phyloP scores from a whole-genome alignment of 2,888 invertebrate species.

The Temnothorax unifasciatus region DNA sequence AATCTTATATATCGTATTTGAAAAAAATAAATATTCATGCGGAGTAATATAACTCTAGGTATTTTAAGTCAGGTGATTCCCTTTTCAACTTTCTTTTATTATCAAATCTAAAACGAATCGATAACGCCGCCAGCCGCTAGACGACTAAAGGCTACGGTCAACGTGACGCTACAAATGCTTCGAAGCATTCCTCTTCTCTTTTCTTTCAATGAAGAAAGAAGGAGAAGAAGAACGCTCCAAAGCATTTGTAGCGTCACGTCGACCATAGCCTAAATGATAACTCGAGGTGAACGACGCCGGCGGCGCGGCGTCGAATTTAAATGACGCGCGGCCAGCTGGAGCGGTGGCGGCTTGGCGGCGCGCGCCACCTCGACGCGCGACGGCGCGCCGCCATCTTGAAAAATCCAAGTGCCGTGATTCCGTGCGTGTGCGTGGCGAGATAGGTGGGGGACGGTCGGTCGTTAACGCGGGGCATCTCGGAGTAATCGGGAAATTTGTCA shows the following conservation, averaged over 20 bases:
- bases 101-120: neutral
- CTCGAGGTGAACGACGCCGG: no score
- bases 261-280: no score
- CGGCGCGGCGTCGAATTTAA: neutral
- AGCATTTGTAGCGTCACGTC: no score
- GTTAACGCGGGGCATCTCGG: conserved; percentile 83
- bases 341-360: neutral
- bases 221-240: no score
- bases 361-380: neutral
- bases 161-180: no score
- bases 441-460: conserved; percentile 84
- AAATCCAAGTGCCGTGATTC: conserved; percentile 88
- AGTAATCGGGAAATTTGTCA: conserved; percentile 81
- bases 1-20: conserved; percentile 54
- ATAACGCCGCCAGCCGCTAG: neutral
- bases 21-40: conserved; percentile 59
- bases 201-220: no score
- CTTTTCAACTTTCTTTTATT: neutral
- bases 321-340: conserved; percentile 24
- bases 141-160: no score
- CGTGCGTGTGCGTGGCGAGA: conserved; percentile 84
- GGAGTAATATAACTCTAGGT: conserved; percentile 17
- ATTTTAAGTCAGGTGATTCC: neutral
- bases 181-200: no score
- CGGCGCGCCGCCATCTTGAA: conserved; percentile 90